These are phyloP conservation scores for Apis dorsata DNA, from an alignment of 1,140 invertebrate species.

Conservation along the genomic window DNA sequence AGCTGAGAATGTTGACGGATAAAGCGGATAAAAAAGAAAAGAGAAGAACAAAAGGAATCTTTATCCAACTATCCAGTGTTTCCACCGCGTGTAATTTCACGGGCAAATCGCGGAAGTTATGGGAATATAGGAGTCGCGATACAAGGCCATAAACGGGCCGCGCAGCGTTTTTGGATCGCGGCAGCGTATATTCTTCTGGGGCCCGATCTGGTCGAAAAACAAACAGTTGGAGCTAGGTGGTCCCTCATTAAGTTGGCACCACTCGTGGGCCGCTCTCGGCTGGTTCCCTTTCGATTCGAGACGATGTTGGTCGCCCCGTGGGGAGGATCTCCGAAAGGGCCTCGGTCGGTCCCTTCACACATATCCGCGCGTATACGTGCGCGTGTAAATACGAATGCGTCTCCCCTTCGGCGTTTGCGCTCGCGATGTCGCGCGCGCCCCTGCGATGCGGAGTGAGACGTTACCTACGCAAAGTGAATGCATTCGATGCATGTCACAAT, in stretches of 20 bases:
- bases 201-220: slow-evolving; percentile 58
- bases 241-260: slow-evolving; percentile 73
- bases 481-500: slow-evolving; percentile 67
- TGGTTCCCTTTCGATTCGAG: slow-evolving; percentile 62
- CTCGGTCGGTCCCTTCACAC: slow-evolving; percentile 51
- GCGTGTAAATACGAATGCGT: neutral
- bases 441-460: slow-evolving; percentile 60
- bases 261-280: slow-evolving; percentile 39
- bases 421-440: neutral
- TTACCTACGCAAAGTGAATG: slow-evolving; percentile 68
- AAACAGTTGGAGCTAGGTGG: slow-evolving; percentile 69
- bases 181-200: slow-evolving; percentile 39
- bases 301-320: slow-evolving; percentile 55
- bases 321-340: slow-evolving; percentile 51
- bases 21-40: neutral
- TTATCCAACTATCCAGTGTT: slow-evolving; percentile 56
- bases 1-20: neutral
- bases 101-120: slow-evolving; percentile 65
- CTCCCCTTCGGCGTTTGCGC: neutral
- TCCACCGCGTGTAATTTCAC: slow-evolving; percentile 65
- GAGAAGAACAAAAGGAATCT: slow-evolving; percentile 14
- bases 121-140: slow-evolving; percentile 53
- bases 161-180: slow-evolving; percentile 21
- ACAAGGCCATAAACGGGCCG: slow-evolving; percentile 59
- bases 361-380: no score